Conservation (phyloP, 2,888 invertebrate genomes). For the Drosophila mercatorum region DNA sequence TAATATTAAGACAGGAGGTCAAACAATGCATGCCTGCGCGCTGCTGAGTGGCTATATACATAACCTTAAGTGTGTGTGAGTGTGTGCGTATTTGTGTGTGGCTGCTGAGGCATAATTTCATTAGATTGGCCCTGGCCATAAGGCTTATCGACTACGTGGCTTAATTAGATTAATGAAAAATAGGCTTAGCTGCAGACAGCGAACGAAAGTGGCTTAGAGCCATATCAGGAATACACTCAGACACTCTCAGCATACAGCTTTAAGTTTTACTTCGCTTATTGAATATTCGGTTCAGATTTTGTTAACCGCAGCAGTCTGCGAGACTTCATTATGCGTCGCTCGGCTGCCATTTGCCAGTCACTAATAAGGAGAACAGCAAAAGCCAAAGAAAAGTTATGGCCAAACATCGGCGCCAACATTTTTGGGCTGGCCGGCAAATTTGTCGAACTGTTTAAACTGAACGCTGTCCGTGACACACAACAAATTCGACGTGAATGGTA, state of each 20-base stretch:
- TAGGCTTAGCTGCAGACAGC: constrained; percentile 39
- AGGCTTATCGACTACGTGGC: constrained; percentile 43
- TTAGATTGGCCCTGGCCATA: constrained; percentile 50
- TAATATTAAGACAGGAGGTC: constrained; percentile 50
- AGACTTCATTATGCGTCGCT: constrained; percentile 38
- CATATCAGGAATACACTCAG: constrained; percentile 16
- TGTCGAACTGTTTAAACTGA: constrained; percentile 36
- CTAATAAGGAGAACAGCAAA: constrained; percentile 18
- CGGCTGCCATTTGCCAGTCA: constrained; percentile 30
- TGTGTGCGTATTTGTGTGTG: constrained; percentile 20
- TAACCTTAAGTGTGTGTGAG: neutral
- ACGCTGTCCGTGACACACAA: constrained; percentile 61
- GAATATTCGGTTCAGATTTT: neutral
- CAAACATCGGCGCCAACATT: neutral
- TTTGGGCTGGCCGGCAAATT: constrained; percentile 15
- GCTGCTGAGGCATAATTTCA: constrained; percentile 61
- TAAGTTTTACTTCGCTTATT: neutral
- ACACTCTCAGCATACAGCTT: neutral
- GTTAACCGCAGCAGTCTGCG: constrained; percentile 28
- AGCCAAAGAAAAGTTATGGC: constrained; percentile 15
- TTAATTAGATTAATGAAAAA: constrained; percentile 70
- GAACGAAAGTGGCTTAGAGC: constrained; percentile 23
- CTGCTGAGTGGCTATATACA: constrained; percentile 2
- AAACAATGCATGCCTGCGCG: constrained; percentile 23
- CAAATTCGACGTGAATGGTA: constrained; percentile 43